Conservation (phyloP, 1,140 invertebrate genomes). For the Hirudo medicinalis region DNA sequence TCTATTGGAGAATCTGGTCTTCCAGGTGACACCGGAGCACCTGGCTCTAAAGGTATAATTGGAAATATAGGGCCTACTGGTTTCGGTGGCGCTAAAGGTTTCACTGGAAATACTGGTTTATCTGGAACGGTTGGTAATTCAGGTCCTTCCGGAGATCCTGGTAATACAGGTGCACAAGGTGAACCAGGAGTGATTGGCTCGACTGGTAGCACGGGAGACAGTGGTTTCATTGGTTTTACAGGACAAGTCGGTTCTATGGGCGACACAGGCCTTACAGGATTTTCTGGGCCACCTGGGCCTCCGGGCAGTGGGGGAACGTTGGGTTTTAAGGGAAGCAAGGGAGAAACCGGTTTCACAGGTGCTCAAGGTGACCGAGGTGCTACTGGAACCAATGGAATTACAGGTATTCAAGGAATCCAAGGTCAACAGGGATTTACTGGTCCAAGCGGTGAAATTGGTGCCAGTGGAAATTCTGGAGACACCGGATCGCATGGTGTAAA, state of each 20-base stretch:
- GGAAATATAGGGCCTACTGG: background rate
- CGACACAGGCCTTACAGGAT: slow-evolving; percentile 17
- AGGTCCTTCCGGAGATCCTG: background rate
- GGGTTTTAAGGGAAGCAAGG: slow-evolving; percentile 14
- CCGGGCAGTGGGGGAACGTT: slow-evolving; percentile 15
- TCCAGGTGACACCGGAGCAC: background rate
- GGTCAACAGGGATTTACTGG: slow-evolving; percentile 1
- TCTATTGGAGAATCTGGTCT: background rate
- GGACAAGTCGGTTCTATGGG: slow-evolving; percentile 20
- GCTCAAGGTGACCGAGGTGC: slow-evolving; percentile 28
- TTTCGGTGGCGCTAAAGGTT: background rate
- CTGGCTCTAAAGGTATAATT: background rate
- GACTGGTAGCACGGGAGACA: slow-evolving; percentile 16
- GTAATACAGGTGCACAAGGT: slow-evolving; percentile 1
- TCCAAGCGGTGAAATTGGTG: background rate
- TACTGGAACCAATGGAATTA: background rate
- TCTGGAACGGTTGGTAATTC: background rate
- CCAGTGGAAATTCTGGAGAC: background rate
- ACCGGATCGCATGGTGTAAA: background rate
- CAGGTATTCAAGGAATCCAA: slow-evolving; percentile 31
- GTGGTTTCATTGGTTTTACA: slow-evolving; percentile 18
- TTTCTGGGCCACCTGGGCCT: slow-evolving; percentile 16
- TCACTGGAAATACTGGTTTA: slow-evolving; percentile 10
- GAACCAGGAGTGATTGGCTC: slow-evolving; percentile 9
- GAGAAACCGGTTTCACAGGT: slow-evolving; percentile 25